Evolutionary conservation across 2,797 vertebrate species (phyloP), one percentile per base, ranked within the genome.

Genomic region (Hippocampus kuda): DNA sequence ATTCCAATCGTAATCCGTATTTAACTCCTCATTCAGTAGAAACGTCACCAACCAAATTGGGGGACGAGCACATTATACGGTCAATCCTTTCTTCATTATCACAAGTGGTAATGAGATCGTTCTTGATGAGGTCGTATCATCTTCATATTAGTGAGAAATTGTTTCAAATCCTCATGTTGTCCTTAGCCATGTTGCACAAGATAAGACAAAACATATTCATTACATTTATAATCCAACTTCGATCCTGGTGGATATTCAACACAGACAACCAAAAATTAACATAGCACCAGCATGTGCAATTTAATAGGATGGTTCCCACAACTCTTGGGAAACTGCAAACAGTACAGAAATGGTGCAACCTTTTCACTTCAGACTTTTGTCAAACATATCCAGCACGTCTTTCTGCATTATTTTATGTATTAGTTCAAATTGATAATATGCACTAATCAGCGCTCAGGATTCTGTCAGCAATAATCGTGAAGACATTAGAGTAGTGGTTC

Each of bases 1-100:
- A 75, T 71, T 68, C 77, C 76, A 82, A 81, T 79, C 72, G 86
- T 75, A 82, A 82, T 85, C 77, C 83, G 75, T 81, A 74, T 83
- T 88, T 81, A 79, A 82, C 73, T 81, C 75, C 56, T 80, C 73
- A 70, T 82, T 80, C 81, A 78, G 65, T 76, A 74, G 69, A 49
- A 46, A 51, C 57, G 79, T 26, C 70, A 67, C 67, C n/a, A n/a
- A n/a, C n/a, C 61, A 30, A 38, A 9, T 59, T 44, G 75, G 65
- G 68, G 76, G 65, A 20, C 57, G 66, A 65, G 72, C 70, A 54
- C 48, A 67, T 81, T 68, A 78, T 70, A 65, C 62, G 77, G 73
- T 68, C 49, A 72, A 74, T 51, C 72, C 38, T 71, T 71, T 77
- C 60, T 80, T 81, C 70, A 73, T 68, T 46, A 64, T 73, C 60